phyloP scores from a whole-genome alignment of 1,140 invertebrate genomes.

The Drosophila sulfurigaster region DNA sequence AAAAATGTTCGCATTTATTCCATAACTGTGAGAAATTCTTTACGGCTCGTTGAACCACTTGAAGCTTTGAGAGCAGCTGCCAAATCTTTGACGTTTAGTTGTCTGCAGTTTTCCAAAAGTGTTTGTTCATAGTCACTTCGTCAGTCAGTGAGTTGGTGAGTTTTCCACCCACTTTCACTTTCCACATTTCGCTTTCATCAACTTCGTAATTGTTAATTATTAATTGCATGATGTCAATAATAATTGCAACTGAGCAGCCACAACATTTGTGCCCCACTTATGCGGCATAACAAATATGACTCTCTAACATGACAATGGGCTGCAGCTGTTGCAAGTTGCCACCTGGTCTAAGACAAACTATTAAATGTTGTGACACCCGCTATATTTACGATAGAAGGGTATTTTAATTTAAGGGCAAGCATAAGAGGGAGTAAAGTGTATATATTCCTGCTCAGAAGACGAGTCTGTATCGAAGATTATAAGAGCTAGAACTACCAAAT shows the following conservation, averaged over 20 bases:
- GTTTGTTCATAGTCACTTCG: slow-evolving; percentile 21
- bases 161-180: slow-evolving; percentile 43
- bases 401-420: no score
- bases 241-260: slow-evolving; percentile 17
- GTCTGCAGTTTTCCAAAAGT: slow-evolving; percentile 35
- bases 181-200: slow-evolving; percentile 27
- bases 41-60: slow-evolving; percentile 63
- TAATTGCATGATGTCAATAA: slow-evolving; percentile 18
- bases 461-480: no score
- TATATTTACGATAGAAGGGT: no score
- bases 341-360: neutral
- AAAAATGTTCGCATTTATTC: slow-evolving; percentile 23
- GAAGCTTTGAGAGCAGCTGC: slow-evolving; percentile 18
- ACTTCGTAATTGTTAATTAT: slow-evolving; percentile 18
- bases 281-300: neutral
- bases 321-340: neutral
- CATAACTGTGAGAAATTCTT: slow-evolving; percentile 69
- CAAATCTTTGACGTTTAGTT: slow-evolving; percentile 50
- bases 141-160: slow-evolving; percentile 26
- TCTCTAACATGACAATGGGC: neutral
- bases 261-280: neutral
- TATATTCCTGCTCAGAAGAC: no score
- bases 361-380: neutral
- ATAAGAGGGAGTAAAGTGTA: no score
- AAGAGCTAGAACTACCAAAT: no score